Evolutionary conservation across 2,888 invertebrate genomes (phyloP).

Genomic region (Mactromeris polynyma): DNA sequence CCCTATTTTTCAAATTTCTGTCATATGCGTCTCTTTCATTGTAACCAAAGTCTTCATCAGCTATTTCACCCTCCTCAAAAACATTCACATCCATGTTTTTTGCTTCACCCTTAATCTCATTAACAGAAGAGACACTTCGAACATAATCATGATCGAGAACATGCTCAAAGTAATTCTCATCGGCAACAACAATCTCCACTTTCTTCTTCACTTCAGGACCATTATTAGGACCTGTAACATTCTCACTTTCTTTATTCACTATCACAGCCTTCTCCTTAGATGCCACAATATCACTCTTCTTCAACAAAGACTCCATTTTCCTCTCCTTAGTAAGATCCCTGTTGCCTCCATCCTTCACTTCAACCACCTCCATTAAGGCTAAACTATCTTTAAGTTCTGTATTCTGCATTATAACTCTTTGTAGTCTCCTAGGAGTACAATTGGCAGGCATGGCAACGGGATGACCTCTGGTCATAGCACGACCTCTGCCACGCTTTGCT

Average conservation of each 20-base stretch:
- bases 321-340: background rate
- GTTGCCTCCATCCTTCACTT: background rate
- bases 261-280: background rate
- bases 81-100: conserved; percentile 33
- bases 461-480: conserved; percentile 71
- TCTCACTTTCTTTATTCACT: background rate
- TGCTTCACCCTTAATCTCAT: background rate
- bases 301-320: conserved; percentile 9
- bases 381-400: conserved; percentile 47
- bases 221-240: background rate
- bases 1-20: conserved; percentile 16
- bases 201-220: conserved; percentile 17
- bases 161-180: conserved; percentile 70
- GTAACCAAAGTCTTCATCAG: conserved; percentile 41
- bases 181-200: conserved; percentile 31
- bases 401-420: conserved; percentile 72
- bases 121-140: conserved; percentile 32
- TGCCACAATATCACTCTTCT: background rate
- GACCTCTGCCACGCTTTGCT: conserved; percentile 73
- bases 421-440: conserved; percentile 67
- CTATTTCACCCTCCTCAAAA: conserved; percentile 72
- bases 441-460: conserved; percentile 67
- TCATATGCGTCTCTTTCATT: conserved; percentile 12
- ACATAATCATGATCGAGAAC: conserved; percentile 90
- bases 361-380: conserved; percentile 20